Percentiles rank a stretch among this genome's conserved stretches.
Evolutionary conservation across 2,113 vertebrate species (phyloP).

Genomic region (Galbula dea): DNA sequence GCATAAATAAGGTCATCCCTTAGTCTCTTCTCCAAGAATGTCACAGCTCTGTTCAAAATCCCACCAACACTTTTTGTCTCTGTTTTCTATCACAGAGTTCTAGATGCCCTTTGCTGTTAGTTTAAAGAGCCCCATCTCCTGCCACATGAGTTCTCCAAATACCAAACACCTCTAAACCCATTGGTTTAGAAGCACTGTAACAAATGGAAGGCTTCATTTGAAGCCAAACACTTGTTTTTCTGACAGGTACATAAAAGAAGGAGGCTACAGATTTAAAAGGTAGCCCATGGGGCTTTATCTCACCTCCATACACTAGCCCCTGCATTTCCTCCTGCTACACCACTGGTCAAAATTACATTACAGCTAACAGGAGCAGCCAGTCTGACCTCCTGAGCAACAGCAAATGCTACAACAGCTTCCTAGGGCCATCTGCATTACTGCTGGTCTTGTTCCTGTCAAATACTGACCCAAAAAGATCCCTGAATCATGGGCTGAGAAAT

Average conservation of each 20-base stretch:
- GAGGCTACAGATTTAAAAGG: background rate
- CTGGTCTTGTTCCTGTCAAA: background rate
- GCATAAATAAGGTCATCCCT: no score
- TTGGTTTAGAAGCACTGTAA: background rate
- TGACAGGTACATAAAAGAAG: background rate
- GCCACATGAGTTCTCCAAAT: background rate
- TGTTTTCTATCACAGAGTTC: background rate
- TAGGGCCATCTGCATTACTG: background rate
- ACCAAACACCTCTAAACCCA: no score
- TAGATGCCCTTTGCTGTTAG: background rate
- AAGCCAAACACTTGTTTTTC: background rate
- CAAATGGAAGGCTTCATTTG: background rate
- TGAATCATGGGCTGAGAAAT: background rate
- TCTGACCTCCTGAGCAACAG: accelerated
- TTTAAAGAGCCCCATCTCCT: accelerated
- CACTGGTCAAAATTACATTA: background rate
- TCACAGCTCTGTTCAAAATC: background rate
- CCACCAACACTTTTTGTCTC: background rate
- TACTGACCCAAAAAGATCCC: background rate
- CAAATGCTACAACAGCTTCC: background rate
- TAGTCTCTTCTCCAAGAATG: no score
- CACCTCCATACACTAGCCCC: background rate
- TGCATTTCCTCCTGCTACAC: no score
- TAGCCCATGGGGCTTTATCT: background rate
- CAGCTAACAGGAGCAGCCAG: background rate